Evolutionary conservation across 2,797 vertebrate genomes (phyloP), one percentile per base, ranked within the genome.

Genomic region (Rallus crepitans): DNA sequence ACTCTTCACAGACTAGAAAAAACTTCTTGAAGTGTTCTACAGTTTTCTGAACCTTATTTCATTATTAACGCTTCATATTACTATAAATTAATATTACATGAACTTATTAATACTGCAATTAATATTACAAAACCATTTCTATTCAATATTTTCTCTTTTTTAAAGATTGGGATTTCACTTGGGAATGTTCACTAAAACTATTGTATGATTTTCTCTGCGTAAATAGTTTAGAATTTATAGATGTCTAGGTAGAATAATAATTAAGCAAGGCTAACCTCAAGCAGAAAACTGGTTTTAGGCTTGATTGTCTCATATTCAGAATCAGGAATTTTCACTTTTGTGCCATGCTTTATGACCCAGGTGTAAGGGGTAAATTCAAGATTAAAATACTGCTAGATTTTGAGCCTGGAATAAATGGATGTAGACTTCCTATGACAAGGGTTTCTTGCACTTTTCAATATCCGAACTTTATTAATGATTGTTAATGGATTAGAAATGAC

Each of bases 21-120:
- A 71, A 79, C 12, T 79, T 91, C 42, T 82, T 87, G 24, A 92
- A 95, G 40, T 93, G 52, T 65, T 97, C 93, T 95, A 64, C 13
- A 60, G 45, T 68, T 94, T 28, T 82, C 11, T 80, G 60, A 86
- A 76, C 1, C 35, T 77, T 83, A 50, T 93, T 95, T 82, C 37
- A 87, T 47, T 73, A 33, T 66, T 68, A 89, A 16, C 9, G 73
- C 5, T 82, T 94, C 92, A 79, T 96, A 82, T 82, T 82, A 48
- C 24, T 37, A 72, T 65, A 85, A 82, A 70, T 39, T 76, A 73
- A 45, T 68, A 60, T 50, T 66, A 23, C 11, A 47, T 14, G 1
- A 59, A 86, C 20, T 6, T 77, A 50, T 75, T 94, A 45, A 55
- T 84, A 64, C 73, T 60, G 4, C 2, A 78, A 68, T 91, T 82